Evolutionary conservation across 1,140 invertebrate genomes (phyloP).

Genomic region (Zaprionus gabonicus): DNA sequence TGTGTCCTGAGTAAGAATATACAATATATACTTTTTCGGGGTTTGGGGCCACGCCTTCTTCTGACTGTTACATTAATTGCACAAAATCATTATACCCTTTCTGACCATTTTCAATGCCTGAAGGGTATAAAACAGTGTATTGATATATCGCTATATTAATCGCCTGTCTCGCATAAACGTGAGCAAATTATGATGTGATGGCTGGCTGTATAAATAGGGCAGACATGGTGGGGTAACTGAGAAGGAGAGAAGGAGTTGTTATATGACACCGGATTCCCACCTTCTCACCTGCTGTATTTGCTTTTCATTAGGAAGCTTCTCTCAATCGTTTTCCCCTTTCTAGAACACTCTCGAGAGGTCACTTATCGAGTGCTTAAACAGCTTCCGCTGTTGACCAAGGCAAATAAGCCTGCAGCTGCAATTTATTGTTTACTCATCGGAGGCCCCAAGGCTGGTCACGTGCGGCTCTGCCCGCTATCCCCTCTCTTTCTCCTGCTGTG

Average conservation of each 20-base stretch:
- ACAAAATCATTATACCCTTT: no score
- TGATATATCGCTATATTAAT: constrained; percentile 3
- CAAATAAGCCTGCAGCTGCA: constrained; percentile 75
- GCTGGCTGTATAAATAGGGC: background rate
- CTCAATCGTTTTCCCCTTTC: background rate
- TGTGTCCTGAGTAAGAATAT: no score
- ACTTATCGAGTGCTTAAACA: constrained; percentile 59
- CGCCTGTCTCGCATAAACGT: constrained; percentile 26
- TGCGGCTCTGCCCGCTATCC: constrained; percentile 5
- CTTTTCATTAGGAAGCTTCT: constrained; percentile 8
- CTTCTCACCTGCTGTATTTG: background rate
- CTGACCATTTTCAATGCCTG: no score
- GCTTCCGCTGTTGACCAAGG: constrained; percentile 40
- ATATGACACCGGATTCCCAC: background rate
- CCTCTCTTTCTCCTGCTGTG: background rate
- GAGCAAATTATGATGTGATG: constrained; percentile 28
- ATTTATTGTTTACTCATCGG: constrained; percentile 66
- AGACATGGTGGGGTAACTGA: background rate
- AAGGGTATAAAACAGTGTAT: background rate
- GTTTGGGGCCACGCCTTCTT: no score
- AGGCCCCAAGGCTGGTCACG: constrained; percentile 51
- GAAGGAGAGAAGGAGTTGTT: background rate
- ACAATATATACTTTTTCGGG: no score
- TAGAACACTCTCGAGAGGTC: constrained; percentile 58
- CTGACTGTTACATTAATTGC: no score